Conservation (phyloP, 2,113 vertebrate species). For the Psophia crepitans region DNA sequence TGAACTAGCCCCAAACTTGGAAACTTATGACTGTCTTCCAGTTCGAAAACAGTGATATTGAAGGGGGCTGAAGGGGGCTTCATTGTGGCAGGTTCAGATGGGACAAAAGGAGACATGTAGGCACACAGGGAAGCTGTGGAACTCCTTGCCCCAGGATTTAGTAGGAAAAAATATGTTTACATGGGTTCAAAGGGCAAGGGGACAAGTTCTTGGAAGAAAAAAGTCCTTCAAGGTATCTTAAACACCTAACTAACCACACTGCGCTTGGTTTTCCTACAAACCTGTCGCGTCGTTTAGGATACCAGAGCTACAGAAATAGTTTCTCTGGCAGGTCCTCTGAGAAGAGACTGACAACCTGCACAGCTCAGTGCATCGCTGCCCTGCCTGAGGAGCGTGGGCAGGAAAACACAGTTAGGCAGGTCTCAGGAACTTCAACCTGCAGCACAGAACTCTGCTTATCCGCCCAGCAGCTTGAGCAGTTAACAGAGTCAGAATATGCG, state of each 20-base stretch:
- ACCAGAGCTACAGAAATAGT: not conserved
- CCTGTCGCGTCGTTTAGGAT: not conserved
- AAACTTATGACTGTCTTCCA: not conserved
- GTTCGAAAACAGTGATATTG: not conserved
- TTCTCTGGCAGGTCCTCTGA: not conserved
- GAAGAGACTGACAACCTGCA: not conserved
- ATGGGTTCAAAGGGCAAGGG: not conserved
- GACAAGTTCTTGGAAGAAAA: not conserved
- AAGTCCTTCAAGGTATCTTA: not conserved
- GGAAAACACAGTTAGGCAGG: not conserved
- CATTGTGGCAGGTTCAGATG: not conserved
- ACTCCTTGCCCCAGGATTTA: not conserved
- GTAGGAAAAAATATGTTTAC: not conserved
- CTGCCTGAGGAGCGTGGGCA: not conserved
- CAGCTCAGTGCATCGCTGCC: not conserved
- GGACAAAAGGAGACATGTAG: not conserved
- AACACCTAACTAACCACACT: not conserved
- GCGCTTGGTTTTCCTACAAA: not conserved
- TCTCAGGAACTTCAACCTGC: not conserved
- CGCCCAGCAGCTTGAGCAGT: not conserved
- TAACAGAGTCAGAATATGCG: not conserved
- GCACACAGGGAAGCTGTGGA: not conserved
- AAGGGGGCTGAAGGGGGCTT: not conserved
- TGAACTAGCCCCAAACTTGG: not conserved
- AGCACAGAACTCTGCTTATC: not conserved